phyloP scores from a whole-genome alignment of 2,113 vertebrate species.

The Bos javanicus region DNA sequence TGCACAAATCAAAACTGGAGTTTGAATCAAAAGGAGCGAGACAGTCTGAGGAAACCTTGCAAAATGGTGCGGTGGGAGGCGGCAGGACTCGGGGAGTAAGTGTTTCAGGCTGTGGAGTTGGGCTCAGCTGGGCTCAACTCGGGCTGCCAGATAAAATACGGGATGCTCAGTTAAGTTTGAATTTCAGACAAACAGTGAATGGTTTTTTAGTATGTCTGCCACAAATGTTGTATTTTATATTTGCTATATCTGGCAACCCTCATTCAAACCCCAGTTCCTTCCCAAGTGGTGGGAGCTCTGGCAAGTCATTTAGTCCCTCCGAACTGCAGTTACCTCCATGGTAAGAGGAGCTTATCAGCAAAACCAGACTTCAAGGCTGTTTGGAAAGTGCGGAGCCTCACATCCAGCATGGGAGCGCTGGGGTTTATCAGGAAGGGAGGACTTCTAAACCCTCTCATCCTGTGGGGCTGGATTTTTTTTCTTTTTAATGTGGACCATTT shows the following conservation, averaged over 20 bases:
- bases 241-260: neutral
- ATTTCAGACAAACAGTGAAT: neutral
- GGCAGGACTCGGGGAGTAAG: rapidly evolving
- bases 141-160: neutral
- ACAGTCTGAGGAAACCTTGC: neutral
- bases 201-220: neutral
- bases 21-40: neutral
- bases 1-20: neutral
- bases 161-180: neutral
- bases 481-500: neutral
- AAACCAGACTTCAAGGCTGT: neutral
- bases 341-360: neutral
- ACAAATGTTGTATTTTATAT: neutral
- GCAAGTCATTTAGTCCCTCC: neutral
- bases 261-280: neutral
- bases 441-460: rapidly evolving
- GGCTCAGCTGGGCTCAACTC: neutral
- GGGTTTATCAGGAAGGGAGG: no score
- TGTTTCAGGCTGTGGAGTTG: neutral
- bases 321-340: neutral
- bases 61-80: neutral
- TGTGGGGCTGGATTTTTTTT: neutral
- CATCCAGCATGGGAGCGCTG: rapidly evolving
- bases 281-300: neutral
- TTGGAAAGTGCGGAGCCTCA: rapidly evolving